Evolutionary conservation across 2,797 vertebrate genomes (phyloP).

Genomic region (Clarias laeviceps): DNA sequence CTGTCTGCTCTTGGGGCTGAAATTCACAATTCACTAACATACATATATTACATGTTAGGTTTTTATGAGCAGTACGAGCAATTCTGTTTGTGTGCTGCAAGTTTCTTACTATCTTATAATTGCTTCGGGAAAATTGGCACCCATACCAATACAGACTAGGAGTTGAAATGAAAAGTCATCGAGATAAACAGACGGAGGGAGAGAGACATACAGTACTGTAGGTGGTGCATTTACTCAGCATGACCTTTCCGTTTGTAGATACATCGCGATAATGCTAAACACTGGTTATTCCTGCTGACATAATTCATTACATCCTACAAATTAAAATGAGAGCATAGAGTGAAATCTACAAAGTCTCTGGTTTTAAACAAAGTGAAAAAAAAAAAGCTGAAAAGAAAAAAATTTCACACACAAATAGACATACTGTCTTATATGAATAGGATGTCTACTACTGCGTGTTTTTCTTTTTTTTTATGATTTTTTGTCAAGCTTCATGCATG

Average conservation of each 20-base stretch:
- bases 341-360: neutral
- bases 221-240: constrained; percentile 1
- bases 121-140: neutral
- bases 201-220: neutral
- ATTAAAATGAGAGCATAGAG: neutral
- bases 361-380: too few relatives aligned
- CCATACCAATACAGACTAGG: neutral
- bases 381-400: too few relatives aligned
- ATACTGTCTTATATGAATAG: neutral
- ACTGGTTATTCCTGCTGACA: neutral
- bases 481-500: neutral
- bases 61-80: neutral
- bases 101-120: neutral
- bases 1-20: neutral
- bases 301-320: constrained; percentile 2
- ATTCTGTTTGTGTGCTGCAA: neutral
- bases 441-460: neutral
- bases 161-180: neutral
- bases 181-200: neutral
- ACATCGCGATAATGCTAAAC: neutral
- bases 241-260: constrained; percentile 20
- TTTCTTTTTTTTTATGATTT: neutral
- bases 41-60: neutral
- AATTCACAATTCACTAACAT: too few relatives aligned
- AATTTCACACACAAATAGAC: neutral